phyloP scores from a whole-genome alignment of 1,140 invertebrate genomes.

The Pararge aegeria region DNA sequence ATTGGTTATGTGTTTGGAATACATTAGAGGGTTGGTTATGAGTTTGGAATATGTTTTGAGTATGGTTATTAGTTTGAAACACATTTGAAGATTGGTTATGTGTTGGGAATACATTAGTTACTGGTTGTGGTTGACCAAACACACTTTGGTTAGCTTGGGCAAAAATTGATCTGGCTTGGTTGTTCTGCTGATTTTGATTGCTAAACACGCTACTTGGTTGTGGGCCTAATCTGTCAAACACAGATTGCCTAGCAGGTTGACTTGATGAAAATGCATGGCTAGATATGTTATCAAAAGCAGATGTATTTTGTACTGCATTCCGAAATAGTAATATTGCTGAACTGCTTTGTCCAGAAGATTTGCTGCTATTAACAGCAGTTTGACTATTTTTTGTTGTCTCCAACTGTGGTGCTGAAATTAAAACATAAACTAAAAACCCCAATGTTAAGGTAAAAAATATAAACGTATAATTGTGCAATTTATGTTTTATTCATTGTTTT shows the following conservation, averaged over 20 bases:
- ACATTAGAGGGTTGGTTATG: background rate
- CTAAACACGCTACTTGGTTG: constrained; percentile 26
- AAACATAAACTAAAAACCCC: too few species aligned
- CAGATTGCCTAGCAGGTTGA: constrained; percentile 17
- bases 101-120: constrained; percentile 1
- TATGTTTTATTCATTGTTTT: too few species aligned
- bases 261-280: constrained; percentile 32
- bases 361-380: constrained; percentile 21
- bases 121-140: constrained; percentile 26
- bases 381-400: constrained; percentile 65
- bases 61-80: constrained; percentile 17
- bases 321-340: constrained; percentile 53
- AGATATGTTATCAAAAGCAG: constrained; percentile 30
- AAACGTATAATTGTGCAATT: too few species aligned
- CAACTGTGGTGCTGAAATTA: constrained; percentile 29
- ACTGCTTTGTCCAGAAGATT: constrained; percentile 3
- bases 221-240: constrained; percentile 30
- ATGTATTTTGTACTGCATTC: constrained; percentile 45
- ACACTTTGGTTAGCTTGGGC: constrained; percentile 42
- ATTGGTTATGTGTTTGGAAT: constrained; percentile 4
- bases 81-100: constrained; percentile 9
- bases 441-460: too few species aligned
- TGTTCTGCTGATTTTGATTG: constrained; percentile 31
- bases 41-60: constrained; percentile 18
- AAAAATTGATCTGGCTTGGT: constrained; percentile 48